Evolutionary conservation across 1,140 invertebrate species (phyloP).

Genomic region (Eufriesea mexicana): DNA sequence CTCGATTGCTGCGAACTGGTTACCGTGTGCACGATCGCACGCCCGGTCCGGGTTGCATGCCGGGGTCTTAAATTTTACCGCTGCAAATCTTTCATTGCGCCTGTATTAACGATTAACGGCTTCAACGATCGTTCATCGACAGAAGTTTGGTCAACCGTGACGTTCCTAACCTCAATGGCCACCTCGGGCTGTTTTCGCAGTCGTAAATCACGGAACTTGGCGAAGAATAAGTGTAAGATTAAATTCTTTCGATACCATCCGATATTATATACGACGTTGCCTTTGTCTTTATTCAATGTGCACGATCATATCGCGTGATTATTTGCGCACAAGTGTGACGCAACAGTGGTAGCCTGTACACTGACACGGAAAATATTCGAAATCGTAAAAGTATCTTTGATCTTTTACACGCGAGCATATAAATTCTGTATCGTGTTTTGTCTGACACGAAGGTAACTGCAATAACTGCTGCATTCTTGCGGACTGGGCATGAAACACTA

Average conservation of each 20-base stretch:
- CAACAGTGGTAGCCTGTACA: neutral
- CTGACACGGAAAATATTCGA: neutral
- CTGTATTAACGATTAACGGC: conserved; percentile 48
- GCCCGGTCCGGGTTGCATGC: conserved; percentile 1
- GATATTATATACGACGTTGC: neutral
- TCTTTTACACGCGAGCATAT: neutral
- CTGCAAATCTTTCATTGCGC: conserved; percentile 48
- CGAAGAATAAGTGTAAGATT: neutral
- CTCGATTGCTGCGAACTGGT: conserved; percentile 50
- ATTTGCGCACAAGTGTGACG: neutral
- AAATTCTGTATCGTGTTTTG: conserved; percentile 4
- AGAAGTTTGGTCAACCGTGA: conserved; percentile 16
- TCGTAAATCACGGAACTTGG: neutral
- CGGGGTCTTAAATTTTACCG: conserved; percentile 51
- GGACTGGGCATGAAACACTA: neutral
- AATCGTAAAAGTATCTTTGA: neutral
- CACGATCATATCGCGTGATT: neutral
- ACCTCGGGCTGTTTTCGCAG: neutral
- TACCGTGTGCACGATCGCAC: conserved; percentile 38
- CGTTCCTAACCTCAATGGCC: conserved; percentile 31
- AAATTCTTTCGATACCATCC: no score
- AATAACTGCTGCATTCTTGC: conserved; percentile 11
- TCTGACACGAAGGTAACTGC: neutral
- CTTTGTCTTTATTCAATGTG: neutral
- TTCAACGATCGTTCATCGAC: conserved; percentile 27